Conservation (phyloP, 64 coral and sea anemone species). For the Platygyra sinensis region DNA sequence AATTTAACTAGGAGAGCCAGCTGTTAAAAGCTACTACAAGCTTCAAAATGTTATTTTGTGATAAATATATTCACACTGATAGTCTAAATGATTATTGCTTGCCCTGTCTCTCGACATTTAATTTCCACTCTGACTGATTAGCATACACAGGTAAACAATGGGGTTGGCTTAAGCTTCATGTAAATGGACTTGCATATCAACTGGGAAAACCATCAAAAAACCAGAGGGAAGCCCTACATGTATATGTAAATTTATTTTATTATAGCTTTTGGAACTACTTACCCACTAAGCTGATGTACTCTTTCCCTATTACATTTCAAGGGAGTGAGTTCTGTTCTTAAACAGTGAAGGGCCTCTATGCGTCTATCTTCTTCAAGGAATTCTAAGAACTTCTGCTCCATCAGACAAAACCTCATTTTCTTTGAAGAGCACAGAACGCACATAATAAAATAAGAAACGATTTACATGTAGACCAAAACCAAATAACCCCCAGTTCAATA, state of each 20-base stretch:
- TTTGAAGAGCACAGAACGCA: constrained; percentile 36
- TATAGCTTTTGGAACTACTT: constrained; percentile 18
- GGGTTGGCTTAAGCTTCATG: background rate
- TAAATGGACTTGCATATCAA: background rate
- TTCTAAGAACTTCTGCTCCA: constrained; percentile 98
- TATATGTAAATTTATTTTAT: constrained; percentile 39
- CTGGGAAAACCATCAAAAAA: background rate
- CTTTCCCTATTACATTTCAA: constrained; percentile 90
- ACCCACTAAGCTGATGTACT: constrained; percentile 97
- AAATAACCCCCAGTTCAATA: background rate
- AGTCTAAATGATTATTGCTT: background rate
- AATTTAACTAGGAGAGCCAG: constrained; percentile 45
- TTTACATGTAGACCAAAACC: background rate
- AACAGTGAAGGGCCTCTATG: constrained; percentile 90
- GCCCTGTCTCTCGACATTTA: background rate
- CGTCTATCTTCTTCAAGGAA: constrained; percentile 83
- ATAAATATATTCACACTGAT: background rate
- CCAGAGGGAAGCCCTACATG: constrained; percentile 30
- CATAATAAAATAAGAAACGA: constrained; percentile 25
- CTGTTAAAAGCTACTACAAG: background rate
- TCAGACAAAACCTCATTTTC: constrained; percentile 98
- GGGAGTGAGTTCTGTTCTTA: constrained; percentile 93
- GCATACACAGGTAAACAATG: background rate
- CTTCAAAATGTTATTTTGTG: too few species aligned
- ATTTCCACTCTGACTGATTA: constrained; percentile 3